Evolutionary conservation across 2,797 vertebrate species (phyloP), one percentile per base, ranked within the genome.

Genomic region (Pristis pectinata): DNA sequence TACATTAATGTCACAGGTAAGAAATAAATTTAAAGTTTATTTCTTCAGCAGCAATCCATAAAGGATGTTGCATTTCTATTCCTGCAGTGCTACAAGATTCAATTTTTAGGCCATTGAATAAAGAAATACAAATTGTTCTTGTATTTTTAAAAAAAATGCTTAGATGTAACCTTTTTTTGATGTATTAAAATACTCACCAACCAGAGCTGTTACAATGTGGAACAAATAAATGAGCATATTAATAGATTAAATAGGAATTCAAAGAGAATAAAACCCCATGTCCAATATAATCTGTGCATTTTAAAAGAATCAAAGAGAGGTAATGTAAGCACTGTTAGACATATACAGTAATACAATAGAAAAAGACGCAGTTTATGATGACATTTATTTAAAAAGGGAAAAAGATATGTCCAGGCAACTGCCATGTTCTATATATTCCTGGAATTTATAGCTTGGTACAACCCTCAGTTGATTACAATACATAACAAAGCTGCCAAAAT

Each of bases 1-100:
- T 94, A 74, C 64, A 74, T 94, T 67, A 76, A 94, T 94, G 70
- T 53, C 44, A 94, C 72, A 34, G 92, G 92, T 94, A 94, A 76
- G 70, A 49, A 34, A 41, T 9, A 91, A 67, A 67, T 7, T 30
- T 13, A 53, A 41, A 2, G 27, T 9, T 41, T 41, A 59, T 59
- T 87, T 87, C 2, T 17, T n/a, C 15, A 15, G 9, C 9, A 64
- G 15, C 61, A 64, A 74, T 24, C 7, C 70, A 74, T 74, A 74
- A 74, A 8, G 70, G 24, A 22, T 4, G 27, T 74, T 74, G 7
- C 0, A 24, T 27, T 74, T 74, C 70, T 22, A 30, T 74, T 64
- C 9, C 22, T 27, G 27, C 22, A 74, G 27, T 24, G 70, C 70
- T 30, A 74, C 27, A 27, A 6, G 70, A 27, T 74, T 74, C 7